These are phyloP conservation scores for Villa cingulata DNA, from an alignment of 2,888 invertebrate genomes.

Conservation along the genomic window DNA sequence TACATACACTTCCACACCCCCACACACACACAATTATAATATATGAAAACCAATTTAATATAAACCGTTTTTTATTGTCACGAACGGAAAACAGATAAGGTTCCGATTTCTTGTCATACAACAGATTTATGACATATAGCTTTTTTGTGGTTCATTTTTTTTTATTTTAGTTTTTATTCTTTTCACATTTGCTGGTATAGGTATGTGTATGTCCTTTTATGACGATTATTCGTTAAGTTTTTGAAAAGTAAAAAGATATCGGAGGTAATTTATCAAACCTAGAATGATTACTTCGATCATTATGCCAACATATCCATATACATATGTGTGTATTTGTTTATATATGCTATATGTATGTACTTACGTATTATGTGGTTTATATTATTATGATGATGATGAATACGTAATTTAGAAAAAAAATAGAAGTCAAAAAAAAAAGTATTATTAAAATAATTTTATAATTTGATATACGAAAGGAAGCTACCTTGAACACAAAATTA, in stretches of 20 bases:
- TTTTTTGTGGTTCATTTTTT: conserved; percentile 7
- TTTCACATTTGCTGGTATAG: too few relatives aligned
- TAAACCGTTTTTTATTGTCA: too few relatives aligned
- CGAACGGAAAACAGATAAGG: conserved; percentile 38
- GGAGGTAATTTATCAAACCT: conserved; percentile 15
- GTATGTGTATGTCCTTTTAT: conserved; percentile 9
- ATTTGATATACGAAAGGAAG: background rate
- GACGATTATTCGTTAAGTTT: conserved; percentile 12
- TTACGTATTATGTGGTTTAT: too few relatives aligned
- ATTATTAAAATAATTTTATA: too few relatives aligned
- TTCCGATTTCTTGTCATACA: conserved; percentile 36
- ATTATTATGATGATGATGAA: background rate
- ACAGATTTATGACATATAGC: conserved; percentile 17
- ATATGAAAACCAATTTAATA: too few relatives aligned
- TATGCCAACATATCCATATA: too few relatives aligned
- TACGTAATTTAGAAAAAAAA: conserved; percentile 4
- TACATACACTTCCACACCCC: too few relatives aligned
- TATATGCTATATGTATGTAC: background rate
- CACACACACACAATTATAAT: too few relatives aligned
- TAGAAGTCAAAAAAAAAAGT: too few relatives aligned
- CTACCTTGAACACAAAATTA: background rate
- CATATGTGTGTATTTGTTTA: background rate
- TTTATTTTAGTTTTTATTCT: too few relatives aligned
- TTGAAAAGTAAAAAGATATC: conserved; percentile 8
- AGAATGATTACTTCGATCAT: conserved; percentile 14